Evolutionary conservation across 2,113 vertebrate genomes (phyloP).

Genomic region (Lathamus discolor): DNA sequence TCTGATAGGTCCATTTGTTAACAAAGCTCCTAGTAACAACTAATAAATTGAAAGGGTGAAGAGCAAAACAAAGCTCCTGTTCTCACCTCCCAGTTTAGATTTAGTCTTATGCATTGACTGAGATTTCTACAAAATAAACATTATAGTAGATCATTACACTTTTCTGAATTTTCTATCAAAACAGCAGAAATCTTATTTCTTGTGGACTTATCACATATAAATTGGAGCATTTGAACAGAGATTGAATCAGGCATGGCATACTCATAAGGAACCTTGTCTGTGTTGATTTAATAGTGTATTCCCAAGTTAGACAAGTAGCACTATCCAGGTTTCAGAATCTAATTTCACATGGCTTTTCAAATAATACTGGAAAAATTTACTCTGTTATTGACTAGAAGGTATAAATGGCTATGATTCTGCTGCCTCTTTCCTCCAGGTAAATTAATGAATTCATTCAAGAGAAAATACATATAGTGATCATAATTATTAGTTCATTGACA

Average conservation of each 20-base stretch:
- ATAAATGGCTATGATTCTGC: neutral
- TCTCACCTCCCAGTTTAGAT: neutral
- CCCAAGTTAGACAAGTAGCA: neutral
- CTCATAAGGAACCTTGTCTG: neutral
- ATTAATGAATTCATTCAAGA: neutral
- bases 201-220: neutral
- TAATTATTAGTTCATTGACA: neutral
- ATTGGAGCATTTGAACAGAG: neutral
- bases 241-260: neutral
- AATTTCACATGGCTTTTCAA: neutral
- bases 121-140: neutral
- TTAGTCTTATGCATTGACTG: neutral
- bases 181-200: neutral
- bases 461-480: neutral
- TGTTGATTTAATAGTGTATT: neutral
- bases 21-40: neutral
- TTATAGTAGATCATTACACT: neutral
- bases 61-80: neutral
- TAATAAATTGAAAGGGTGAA: neutral
- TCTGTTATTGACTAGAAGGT: neutral
- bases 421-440: accelerated
- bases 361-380: neutral
- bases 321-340: neutral
- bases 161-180: neutral
- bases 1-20: neutral